Conservation (phyloP, 2,888 invertebrate genomes). For the Sphaerophoria rueppellii region DNA sequence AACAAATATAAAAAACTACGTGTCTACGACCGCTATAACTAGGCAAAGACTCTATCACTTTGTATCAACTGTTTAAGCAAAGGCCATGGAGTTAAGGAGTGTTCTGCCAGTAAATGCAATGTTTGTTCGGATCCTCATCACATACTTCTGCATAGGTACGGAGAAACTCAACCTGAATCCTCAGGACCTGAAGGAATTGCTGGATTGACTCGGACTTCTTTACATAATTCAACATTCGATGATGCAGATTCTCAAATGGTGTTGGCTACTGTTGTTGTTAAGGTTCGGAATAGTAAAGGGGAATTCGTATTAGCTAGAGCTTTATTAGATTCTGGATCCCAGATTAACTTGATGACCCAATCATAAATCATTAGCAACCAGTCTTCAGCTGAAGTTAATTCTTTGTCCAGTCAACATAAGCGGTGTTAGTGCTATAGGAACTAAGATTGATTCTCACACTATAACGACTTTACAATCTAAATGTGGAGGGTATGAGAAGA, state of each 20-base stretch:
- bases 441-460: background rate
- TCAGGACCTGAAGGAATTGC: background rate
- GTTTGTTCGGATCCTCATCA: slow-evolving; percentile 27
- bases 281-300: background rate
- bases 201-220: background rate
- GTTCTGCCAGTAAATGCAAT: slow-evolving; percentile 11
- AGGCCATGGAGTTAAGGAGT: slow-evolving; percentile 12
- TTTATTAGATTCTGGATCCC: slow-evolving; percentile 21
- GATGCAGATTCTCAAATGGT: slow-evolving; percentile 10
- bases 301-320: slow-evolving; percentile 15
- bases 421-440: slow-evolving; percentile 7
- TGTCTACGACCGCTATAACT: slow-evolving; percentile 10
- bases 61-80: slow-evolving; percentile 14
- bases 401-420: slow-evolving; percentile 6
- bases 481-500: background rate
- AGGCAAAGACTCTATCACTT: background rate
- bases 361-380: background rate
- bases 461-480: background rate
- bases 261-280: slow-evolving; percentile 22
- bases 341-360: slow-evolving; percentile 19
- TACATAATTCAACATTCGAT: background rate
- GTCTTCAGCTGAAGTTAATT: background rate
- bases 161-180: background rate
- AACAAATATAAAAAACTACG: slow-evolving; percentile 9
- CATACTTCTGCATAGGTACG: slow-evolving; percentile 19